Evolutionary conservation across 1,140 invertebrate genomes (phyloP).

Genomic region (Parapsyche elsis): DNA sequence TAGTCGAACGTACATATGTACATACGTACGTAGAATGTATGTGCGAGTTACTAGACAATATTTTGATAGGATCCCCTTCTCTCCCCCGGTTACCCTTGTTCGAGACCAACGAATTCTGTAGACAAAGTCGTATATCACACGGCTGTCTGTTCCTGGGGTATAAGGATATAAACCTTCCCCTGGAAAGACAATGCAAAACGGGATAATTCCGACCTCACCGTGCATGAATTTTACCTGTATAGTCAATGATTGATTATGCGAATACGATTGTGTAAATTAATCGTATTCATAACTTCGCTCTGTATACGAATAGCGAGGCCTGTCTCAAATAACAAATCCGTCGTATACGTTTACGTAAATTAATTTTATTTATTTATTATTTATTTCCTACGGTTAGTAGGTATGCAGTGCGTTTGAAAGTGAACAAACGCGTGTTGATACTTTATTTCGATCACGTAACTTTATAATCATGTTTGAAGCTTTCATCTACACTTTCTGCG

Average conservation of each 20-base stretch:
- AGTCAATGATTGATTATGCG: constrained; percentile 37
- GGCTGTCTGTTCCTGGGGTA: constrained; percentile 32
- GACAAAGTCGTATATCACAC: constrained; percentile 39
- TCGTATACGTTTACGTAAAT: background rate
- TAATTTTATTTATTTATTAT: background rate
- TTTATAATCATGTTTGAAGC: constrained; percentile 47
- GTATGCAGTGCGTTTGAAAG: too few relatives aligned
- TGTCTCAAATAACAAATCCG: constrained; percentile 10
- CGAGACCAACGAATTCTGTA: constrained; percentile 26
- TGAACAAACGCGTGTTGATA: background rate
- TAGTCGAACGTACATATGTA: background rate
- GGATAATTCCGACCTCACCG: constrained; percentile 28
- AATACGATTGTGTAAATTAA: constrained; percentile 32
- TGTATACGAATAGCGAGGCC: background rate
- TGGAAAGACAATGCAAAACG: constrained; percentile 41
- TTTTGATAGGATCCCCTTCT: constrained; percentile 30
- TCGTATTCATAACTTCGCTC: constrained; percentile 22
- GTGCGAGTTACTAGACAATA: constrained; percentile 29
- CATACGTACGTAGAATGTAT: background rate
- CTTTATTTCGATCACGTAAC: constrained; percentile 43
- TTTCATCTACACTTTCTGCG: constrained; percentile 26
- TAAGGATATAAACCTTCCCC: constrained; percentile 40
- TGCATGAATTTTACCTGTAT: constrained; percentile 20
- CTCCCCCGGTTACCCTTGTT: constrained; percentile 5
- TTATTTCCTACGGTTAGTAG: background rate